Evolutionary conservation across 2,797 vertebrate species (phyloP).

Genomic region (Coluber constrictor): DNA sequence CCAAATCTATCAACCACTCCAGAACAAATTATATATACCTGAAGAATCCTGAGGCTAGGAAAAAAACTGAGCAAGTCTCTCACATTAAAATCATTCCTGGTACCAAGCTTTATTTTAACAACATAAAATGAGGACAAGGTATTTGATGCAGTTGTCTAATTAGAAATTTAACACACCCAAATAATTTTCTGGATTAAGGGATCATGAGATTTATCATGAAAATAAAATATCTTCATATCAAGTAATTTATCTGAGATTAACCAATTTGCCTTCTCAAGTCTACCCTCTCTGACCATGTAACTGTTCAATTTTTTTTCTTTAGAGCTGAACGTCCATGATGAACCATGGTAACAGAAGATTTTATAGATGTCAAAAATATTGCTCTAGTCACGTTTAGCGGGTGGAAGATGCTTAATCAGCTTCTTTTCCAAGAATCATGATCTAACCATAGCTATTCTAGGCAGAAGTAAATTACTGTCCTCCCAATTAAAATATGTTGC

Average conservation of each 20-base stretch:
- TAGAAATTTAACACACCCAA: neutral
- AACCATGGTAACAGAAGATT: neutral
- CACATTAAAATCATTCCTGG: neutral
- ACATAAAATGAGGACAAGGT: neutral
- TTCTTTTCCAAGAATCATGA: neutral
- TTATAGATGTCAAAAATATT: neutral
- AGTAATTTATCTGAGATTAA: neutral
- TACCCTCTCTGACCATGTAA: neutral
- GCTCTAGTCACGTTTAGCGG: neutral
- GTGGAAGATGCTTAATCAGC: neutral
- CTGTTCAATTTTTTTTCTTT: neutral
- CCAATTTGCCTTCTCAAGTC: neutral
- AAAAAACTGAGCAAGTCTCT: neutral
- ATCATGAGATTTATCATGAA: neutral
- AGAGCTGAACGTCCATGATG: neutral
- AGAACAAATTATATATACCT: neutral
- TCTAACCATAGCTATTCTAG: neutral
- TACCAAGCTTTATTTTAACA: neutral
- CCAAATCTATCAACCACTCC: neutral
- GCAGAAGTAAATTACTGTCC: neutral
- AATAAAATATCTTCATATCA: neutral
- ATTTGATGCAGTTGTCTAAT: neutral
- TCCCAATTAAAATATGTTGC: neutral
- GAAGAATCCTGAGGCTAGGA: neutral
- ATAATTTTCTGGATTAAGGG: neutral